Conservation (phyloP, 2,888 invertebrate species). For the Invenusta paracnida region DNA sequence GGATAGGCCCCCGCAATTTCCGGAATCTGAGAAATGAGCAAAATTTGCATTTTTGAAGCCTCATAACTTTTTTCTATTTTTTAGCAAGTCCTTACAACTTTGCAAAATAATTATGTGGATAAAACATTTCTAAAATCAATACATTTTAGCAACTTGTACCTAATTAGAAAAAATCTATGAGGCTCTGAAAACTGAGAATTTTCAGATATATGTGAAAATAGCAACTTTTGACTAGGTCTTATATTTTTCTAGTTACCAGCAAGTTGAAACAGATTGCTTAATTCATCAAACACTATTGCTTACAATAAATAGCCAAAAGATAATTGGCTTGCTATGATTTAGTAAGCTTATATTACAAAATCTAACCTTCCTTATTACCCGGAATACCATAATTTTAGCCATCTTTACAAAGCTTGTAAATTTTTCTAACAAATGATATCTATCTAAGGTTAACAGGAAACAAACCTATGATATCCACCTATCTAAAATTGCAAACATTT, state of each 20-base stretch:
- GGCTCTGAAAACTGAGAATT: background rate
- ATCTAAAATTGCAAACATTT: background rate
- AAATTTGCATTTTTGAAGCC: background rate
- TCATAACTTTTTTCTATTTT: background rate
- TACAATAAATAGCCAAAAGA: background rate
- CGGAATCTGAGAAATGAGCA: background rate
- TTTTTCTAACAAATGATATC: background rate
- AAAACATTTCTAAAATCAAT: background rate
- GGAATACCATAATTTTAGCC: background rate
- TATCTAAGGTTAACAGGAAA: background rate
- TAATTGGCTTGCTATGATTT: background rate
- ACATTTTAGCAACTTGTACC: background rate
- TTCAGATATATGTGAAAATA: background rate
- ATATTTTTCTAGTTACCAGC: background rate
- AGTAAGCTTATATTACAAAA: background rate
- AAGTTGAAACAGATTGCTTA: background rate
- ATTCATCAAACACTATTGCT: background rate
- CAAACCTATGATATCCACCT: background rate
- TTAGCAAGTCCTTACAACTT: background rate
- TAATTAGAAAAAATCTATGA: background rate
- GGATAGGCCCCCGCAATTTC: background rate
- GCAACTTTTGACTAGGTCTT: background rate
- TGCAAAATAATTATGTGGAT: background rate
- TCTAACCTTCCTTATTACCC: background rate
- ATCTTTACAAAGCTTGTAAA: background rate